Conservation (phyloP, 2,113 vertebrate species). For the Stomatorhinus ivindoensis region DNA sequence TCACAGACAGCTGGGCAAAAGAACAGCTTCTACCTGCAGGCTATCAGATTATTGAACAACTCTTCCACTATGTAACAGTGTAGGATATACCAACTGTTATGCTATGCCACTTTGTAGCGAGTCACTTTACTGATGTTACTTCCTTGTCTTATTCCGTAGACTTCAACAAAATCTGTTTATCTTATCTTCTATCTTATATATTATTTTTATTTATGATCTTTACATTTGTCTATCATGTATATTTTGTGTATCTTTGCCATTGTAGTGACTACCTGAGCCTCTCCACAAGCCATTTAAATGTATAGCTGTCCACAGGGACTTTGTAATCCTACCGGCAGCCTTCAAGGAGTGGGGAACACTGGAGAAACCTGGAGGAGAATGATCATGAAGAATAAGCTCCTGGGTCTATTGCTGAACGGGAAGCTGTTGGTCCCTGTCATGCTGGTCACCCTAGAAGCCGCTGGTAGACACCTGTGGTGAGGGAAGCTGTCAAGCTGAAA, state of each 20-base stretch:
- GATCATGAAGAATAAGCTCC: not conserved
- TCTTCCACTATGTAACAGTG: not conserved
- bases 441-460: not conserved
- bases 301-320: not conserved
- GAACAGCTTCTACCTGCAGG: not conserved
- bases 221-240: not conserved
- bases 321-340: not conserved
- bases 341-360: not conserved
- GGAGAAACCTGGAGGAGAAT: not conserved
- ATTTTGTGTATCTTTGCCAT: not conserved
- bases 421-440: not conserved
- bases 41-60: not conserved
- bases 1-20: not conserved
- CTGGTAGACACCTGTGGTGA: not conserved
- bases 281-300: not conserved
- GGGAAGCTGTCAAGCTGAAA: not conserved
- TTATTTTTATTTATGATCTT: not conserved
- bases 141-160: not conserved
- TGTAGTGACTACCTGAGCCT: not conserved
- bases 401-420: not conserved
- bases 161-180: not conserved
- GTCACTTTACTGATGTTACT: not conserved
- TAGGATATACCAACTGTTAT: not conserved
- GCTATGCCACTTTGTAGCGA: not conserved
- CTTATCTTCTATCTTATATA: not conserved